phyloP scores from a whole-genome alignment of 2,113 vertebrate species.

The Sminthopsis crassicaudata region DNA sequence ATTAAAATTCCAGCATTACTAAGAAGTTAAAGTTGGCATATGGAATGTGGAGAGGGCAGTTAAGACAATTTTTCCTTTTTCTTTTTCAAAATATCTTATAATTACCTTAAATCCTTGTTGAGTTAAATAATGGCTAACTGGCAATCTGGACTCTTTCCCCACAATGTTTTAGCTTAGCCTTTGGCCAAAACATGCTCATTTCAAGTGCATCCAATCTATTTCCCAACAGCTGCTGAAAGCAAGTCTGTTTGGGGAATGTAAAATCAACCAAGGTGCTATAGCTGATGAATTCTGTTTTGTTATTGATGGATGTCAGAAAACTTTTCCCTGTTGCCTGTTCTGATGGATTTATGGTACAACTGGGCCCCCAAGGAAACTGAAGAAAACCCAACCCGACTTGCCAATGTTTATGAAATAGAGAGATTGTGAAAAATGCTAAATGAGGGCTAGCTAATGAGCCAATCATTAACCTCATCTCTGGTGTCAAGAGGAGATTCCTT shows the following conservation, averaged over 20 bases:
- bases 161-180: neutral
- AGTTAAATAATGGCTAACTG: neutral
- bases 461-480: neutral
- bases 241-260: neutral
- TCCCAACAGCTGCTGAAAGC: neutral
- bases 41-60: neutral
- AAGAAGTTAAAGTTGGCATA: slow-evolving; percentile 49
- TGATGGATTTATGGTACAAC: neutral
- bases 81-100: neutral
- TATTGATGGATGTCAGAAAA: neutral
- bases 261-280: neutral
- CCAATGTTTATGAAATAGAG: neutral
- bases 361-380: neutral
- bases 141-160: neutral
- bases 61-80: neutral
- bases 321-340: neutral
- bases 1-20: slow-evolving; percentile 69
- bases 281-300: neutral
- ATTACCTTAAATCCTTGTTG: slow-evolving; percentile 38
- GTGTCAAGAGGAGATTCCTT: neutral
- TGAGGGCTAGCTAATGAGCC: neutral
- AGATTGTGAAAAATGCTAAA: neutral
- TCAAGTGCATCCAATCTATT: neutral
- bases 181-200: slow-evolving; percentile 6
- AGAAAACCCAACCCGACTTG: neutral